These are phyloP conservation scores for Cataglyphis cursor DNA, from an alignment of 2,888 invertebrate species.

Conservation along the genomic window DNA sequence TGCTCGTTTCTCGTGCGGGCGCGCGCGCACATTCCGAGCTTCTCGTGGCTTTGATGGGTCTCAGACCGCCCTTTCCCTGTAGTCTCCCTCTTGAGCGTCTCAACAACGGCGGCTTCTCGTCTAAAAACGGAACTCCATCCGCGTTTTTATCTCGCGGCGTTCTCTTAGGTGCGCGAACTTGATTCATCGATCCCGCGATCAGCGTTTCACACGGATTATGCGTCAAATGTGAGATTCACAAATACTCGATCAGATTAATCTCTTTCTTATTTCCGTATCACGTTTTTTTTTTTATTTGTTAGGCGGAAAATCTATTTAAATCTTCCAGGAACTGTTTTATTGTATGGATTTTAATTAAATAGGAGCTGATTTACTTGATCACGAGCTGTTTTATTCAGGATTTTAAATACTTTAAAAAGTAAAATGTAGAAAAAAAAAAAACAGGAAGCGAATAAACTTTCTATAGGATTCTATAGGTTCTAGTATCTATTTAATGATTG, in stretches of 20 bases:
- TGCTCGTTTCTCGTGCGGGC: slow-evolving; percentile 64
- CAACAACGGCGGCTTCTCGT: slow-evolving; percentile 71
- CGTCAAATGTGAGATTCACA: background rate
- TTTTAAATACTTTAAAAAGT: background rate
- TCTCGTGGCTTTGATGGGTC: slow-evolving; percentile 82
- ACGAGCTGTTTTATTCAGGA: background rate
- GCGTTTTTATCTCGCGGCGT: slow-evolving; percentile 74
- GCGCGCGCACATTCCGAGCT: slow-evolving; percentile 76
- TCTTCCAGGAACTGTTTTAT: background rate
- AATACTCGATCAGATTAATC: background rate
- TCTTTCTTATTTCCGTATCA: background rate
- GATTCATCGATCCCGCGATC: slow-evolving; percentile 48
- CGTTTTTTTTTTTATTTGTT: slow-evolving; percentile 15
- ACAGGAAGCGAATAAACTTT: slow-evolving; percentile 1
- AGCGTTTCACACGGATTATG: slow-evolving; percentile 40
- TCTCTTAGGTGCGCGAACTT: slow-evolving; percentile 22
- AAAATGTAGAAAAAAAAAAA: background rate
- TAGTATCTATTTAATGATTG: slow-evolving; percentile 44
- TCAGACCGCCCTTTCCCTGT: slow-evolving; percentile 83
- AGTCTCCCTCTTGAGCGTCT: slow-evolving; percentile 70
- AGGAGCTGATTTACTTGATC: background rate
- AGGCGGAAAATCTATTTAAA: background rate
- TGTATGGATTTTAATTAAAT: background rate
- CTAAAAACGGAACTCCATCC: slow-evolving; percentile 76
- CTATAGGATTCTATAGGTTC: background rate